Percentiles rank a stretch among this genome's conserved stretches.
Conservation (phyloP, 2,888 invertebrate genomes). For the Artemia sp. region DNA sequence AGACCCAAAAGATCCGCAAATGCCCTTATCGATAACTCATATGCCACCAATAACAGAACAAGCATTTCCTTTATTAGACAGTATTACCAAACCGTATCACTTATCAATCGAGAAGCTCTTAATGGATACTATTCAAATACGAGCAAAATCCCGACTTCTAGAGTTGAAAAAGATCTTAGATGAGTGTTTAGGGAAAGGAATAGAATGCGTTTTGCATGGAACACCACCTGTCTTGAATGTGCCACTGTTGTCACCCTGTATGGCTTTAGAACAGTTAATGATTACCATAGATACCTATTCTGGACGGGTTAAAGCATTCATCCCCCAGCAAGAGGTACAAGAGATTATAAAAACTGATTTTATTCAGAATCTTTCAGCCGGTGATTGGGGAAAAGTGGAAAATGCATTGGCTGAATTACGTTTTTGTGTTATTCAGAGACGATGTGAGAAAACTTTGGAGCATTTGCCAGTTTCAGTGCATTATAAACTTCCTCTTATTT, state of each 20-base stretch:
- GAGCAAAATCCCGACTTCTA: slow-evolving; percentile 62
- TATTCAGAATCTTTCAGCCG: slow-evolving; percentile 52
- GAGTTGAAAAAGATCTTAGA: slow-evolving; percentile 58
- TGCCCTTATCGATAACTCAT: slow-evolving; percentile 44
- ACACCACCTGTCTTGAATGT: slow-evolving; percentile 83
- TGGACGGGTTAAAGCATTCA: slow-evolving; percentile 75
- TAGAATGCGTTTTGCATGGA: slow-evolving; percentile 65
- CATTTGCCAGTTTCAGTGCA: slow-evolving; percentile 76
- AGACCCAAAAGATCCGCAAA: slow-evolving; percentile 58
- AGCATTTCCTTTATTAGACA: slow-evolving; percentile 32
- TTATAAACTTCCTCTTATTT: slow-evolving; percentile 64
- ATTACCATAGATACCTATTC: slow-evolving; percentile 88
- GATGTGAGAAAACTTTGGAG: slow-evolving; percentile 86
- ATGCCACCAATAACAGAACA: slow-evolving; percentile 33
- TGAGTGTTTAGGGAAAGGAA: slow-evolving; percentile 48
- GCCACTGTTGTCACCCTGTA: slow-evolving; percentile 70
- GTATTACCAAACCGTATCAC: slow-evolving; percentile 44
- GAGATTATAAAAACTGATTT: slow-evolving; percentile 58
- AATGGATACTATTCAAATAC: slow-evolving; percentile 84
- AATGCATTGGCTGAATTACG: slow-evolving; percentile 49
- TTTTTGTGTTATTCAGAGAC: slow-evolving; percentile 74
- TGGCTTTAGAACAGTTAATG: slow-evolving; percentile 75
- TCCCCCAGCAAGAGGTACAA: slow-evolving; percentile 70
- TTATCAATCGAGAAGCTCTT: slow-evolving; percentile 86
- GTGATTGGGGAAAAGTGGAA: slow-evolving; percentile 49